Evolutionary conservation across 2,797 vertebrate genomes (phyloP).

Genomic region (Chrosomus eos): DNA sequence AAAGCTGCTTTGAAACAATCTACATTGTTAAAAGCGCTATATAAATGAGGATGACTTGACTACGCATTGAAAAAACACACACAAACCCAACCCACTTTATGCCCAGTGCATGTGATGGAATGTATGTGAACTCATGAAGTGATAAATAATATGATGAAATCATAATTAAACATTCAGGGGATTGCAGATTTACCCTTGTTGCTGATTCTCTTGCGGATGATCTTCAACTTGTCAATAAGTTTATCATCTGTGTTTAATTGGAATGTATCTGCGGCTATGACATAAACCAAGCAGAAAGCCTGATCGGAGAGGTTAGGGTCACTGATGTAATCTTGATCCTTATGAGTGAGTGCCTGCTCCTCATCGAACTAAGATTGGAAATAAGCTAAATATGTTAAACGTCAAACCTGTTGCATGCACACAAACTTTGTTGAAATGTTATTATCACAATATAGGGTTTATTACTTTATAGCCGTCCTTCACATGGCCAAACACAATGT

Average conservation of each 20-base stretch:
- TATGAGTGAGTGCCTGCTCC: not conserved
- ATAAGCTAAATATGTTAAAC: not conserved
- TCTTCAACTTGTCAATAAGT: too few relatives aligned
- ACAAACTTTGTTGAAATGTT: not conserved
- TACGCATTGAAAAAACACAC: not conserved
- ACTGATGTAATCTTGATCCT: not conserved
- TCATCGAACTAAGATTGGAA: not conserved
- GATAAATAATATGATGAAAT: too few relatives aligned
- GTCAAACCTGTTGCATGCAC: too few relatives aligned
- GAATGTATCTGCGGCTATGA: not conserved
- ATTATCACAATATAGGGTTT: not conserved
- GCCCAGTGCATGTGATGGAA: not conserved
- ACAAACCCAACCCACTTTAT: not conserved
- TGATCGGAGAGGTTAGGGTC: not conserved
- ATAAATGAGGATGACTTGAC: too few relatives aligned
- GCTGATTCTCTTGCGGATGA: too few relatives aligned
- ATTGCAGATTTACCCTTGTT: too few relatives aligned
- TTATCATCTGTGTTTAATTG: too few relatives aligned
- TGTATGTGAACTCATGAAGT: too few relatives aligned
- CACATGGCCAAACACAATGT: conserved; percentile 20
- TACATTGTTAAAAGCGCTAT: too few relatives aligned
- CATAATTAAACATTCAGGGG: too few relatives aligned
- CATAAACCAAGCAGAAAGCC: conserved; percentile 13
- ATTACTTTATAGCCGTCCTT: conserved; percentile 36
- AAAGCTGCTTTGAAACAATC: too few relatives aligned